These are phyloP conservation scores for Scleropages formosus DNA, from an alignment of 2,797 vertebrate genomes.

Conservation along the genomic window DNA sequence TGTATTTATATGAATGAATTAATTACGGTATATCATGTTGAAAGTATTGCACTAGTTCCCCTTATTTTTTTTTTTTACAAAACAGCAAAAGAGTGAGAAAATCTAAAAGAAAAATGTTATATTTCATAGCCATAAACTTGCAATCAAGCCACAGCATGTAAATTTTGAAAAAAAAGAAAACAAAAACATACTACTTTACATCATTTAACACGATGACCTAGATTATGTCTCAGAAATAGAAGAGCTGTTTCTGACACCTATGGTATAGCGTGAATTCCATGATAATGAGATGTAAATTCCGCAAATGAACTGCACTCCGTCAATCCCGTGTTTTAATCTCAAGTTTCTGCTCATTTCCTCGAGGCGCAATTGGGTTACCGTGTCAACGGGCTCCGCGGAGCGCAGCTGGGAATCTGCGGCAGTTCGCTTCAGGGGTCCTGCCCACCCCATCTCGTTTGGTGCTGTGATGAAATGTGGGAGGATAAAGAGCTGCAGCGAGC, in stretches of 20 bases:
- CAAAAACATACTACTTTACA: neutral
- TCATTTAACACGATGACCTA: neutral
- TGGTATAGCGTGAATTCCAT: neutral
- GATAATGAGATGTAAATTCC: slow-evolving; percentile 31
- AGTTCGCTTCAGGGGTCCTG: slow-evolving; percentile 42
- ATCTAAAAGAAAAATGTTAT: neutral
- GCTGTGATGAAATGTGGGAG: slow-evolving; percentile 47
- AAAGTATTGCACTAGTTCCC: no score
- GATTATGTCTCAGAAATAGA: neutral
- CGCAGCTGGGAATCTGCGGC: slow-evolving; percentile 34
- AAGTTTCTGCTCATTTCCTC: slow-evolving; percentile 41
- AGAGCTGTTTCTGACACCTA: slow-evolving; percentile 1
- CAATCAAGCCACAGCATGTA: neutral
- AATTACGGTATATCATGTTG: no score
- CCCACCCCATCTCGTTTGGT: slow-evolving; percentile 51
- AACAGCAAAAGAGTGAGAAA: neutral
- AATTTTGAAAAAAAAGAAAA: neutral
- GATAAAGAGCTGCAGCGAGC: slow-evolving; percentile 47
- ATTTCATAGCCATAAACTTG: no score
- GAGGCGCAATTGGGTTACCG: slow-evolving; percentile 47
- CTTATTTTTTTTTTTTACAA: no score
- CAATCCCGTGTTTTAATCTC: slow-evolving; percentile 30
- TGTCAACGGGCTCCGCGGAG: slow-evolving; percentile 41
- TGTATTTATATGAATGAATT: no score
- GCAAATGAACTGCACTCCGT: slow-evolving; percentile 22